Conservation (phyloP, 2,113 vertebrate genomes). For the Ivindomyrus marchei region DNA sequence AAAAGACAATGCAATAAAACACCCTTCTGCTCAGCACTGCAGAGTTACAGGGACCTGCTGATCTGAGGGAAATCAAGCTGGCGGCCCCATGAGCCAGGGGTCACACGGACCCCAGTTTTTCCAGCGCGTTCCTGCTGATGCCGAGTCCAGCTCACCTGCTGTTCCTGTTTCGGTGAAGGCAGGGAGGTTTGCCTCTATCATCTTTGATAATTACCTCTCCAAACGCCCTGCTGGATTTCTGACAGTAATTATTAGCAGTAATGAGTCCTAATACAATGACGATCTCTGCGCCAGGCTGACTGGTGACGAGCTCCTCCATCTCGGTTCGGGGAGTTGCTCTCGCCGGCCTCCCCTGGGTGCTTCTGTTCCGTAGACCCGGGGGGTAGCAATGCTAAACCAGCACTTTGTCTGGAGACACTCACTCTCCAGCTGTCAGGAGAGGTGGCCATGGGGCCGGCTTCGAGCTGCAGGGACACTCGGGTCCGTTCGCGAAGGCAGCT, state of each 20-base stretch:
- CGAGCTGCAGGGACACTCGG: not conserved
- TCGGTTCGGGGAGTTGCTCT: not conserved
- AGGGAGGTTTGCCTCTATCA: constrained; percentile 40
- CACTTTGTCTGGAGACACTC: not conserved
- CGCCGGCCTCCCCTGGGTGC: not conserved
- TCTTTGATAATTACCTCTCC: constrained; percentile 42
- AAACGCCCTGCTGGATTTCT: constrained; percentile 39
- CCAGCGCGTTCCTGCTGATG: not conserved
- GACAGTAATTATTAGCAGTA: constrained; percentile 49
- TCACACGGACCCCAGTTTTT: not conserved
- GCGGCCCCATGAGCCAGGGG: not conserved
- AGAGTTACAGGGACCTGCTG: not conserved
- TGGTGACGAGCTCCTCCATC: constrained; percentile 28
- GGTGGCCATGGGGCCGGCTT: not conserved
- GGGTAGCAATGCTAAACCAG: not conserved
- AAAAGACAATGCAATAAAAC: not conserved
- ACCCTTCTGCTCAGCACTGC: not conserved
- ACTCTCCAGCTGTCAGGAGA: not conserved
- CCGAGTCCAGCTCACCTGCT: not conserved
- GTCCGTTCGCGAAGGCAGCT: not conserved
- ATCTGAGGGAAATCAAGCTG: not conserved
- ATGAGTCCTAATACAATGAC: constrained; percentile 39
- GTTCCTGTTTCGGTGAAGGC: constrained; percentile 31
- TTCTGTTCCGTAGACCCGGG: not conserved
- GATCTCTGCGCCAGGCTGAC: constrained; percentile 31